A percentile compares a stretch with the other conserved stretches of the same genome.
These are phyloP conservation scores for Gadus chalcogrammus DNA, from an alignment of 2,113 vertebrate species.

Conservation along the genomic window DNA sequence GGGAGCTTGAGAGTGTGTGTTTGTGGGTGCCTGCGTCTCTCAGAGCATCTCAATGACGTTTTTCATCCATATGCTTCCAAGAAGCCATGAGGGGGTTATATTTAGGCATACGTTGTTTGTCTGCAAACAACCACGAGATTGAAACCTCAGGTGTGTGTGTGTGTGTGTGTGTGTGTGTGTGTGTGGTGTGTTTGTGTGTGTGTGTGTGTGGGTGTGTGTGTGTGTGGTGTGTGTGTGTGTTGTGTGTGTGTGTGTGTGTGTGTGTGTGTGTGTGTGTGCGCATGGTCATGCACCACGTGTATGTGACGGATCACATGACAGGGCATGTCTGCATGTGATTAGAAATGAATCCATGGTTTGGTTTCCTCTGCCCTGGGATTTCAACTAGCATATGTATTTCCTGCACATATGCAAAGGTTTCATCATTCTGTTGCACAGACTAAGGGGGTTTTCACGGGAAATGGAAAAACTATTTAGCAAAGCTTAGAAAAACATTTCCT, in stretches of 20 bases:
- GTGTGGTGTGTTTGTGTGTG: slow-evolving; percentile 2
- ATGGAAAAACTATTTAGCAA: slow-evolving; percentile 37
- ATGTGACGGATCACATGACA: neutral
- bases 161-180: slow-evolving; percentile 7
- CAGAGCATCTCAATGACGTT: slow-evolving; percentile 41
- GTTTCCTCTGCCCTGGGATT: slow-evolving; percentile 40
- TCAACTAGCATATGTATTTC: slow-evolving; percentile 16
- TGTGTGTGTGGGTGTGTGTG: slow-evolving; percentile 13
- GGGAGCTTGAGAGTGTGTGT: no score
- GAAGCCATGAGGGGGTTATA: slow-evolving; percentile 25
- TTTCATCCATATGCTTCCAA: slow-evolving; percentile 7
- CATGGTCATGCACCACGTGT: neutral
- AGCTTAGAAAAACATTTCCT: slow-evolving; percentile 40
- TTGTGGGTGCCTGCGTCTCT: slow-evolving; percentile 24
- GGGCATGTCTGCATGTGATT: slow-evolving; percentile 16
- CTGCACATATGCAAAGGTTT: slow-evolving; percentile 26
- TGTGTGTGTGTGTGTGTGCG: slow-evolving; percentile 8
- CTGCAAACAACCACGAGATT: slow-evolving; percentile 47
- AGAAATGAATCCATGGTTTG: slow-evolving; percentile 38
- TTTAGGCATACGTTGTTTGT: slow-evolving; percentile 41
- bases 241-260: neutral
- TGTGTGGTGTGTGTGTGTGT: no score
- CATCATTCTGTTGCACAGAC: slow-evolving; percentile 18
- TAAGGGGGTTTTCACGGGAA: slow-evolving; percentile 13
- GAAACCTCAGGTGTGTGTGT: slow-evolving; percentile 1